phyloP scores from a whole-genome alignment of 2,888 invertebrate species.

The Sepioteuthis lessoniana region DNA sequence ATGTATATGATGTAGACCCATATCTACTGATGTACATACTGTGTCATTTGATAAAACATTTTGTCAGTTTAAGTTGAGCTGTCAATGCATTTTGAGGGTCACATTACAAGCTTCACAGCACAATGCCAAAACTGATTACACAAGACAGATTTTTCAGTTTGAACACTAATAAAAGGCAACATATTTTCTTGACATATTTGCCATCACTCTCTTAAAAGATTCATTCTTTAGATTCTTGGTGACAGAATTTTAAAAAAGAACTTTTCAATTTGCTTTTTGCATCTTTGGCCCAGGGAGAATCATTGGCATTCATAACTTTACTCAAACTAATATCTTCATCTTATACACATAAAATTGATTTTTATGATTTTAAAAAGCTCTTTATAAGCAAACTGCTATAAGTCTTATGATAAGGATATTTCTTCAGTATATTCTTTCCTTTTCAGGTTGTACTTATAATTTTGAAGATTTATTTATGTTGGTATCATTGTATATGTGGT shows the following conservation, averaged over 20 bases:
- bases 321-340: background rate
- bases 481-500: too few relatives aligned
- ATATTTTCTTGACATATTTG: slow-evolving; percentile 10
- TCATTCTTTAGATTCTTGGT: background rate
- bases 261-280: background rate
- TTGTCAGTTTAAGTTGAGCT: background rate
- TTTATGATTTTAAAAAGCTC: background rate
- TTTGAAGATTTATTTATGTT: too few relatives aligned
- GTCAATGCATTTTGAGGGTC: background rate
- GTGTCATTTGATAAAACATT: background rate
- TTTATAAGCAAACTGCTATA: background rate
- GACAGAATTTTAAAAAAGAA: background rate
- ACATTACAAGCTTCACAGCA: background rate
- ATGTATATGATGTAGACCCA: background rate
- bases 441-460: too few relatives aligned
- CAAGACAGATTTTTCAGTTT: background rate
- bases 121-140: background rate
- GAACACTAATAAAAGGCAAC: background rate
- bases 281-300: background rate
- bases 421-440: too few relatives aligned
- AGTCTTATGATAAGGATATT: background rate
- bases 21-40: slow-evolving; percentile 18
- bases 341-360: background rate
- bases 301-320: background rate
- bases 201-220: background rate